A percentile compares a stretch with the other conserved stretches of the same genome.
Evolutionary conservation across 2,113 vertebrate genomes (phyloP).

Genomic region (Ophthalmolycus amberensis): DNA sequence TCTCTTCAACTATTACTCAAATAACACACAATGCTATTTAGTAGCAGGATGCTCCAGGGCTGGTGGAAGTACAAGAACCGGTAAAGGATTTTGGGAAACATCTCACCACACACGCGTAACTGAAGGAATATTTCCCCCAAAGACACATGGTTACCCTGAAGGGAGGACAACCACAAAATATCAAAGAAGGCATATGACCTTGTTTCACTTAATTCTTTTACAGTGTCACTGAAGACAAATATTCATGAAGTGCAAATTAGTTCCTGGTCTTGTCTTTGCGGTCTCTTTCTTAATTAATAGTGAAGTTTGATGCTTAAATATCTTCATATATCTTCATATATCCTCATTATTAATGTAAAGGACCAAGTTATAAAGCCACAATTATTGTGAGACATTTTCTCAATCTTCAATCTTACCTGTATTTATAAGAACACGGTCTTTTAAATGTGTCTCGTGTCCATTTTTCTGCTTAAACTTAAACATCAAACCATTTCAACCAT

Average conservation of each 20-base stretch:
- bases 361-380: neutral
- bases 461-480: neutral
- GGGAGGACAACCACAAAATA: slow-evolving; percentile 21
- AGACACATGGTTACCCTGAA: slow-evolving; percentile 33
- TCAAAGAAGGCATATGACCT: slow-evolving; percentile 56
- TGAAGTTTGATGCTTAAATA: neutral
- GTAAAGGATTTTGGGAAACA: neutral
- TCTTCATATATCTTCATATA: neutral
- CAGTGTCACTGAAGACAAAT: slow-evolving; percentile 31
- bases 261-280: neutral
- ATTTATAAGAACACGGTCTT: neutral
- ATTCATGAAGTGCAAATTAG: slow-evolving; percentile 40
- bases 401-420: neutral
- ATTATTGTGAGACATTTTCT: neutral
- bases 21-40: neutral
- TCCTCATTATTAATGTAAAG: neutral
- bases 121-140: slow-evolving; percentile 57
- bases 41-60: neutral
- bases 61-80: slow-evolving; percentile 6
- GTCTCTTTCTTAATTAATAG: neutral
- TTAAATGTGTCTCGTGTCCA: neutral
- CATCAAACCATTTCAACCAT: neutral
- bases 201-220: slow-evolving; percentile 31
- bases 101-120: slow-evolving; percentile 17
- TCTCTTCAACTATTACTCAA: neutral